Evolutionary conservation across 2,888 invertebrate genomes (phyloP).

Genomic region (Synanthedon myopaeformis): DNA sequence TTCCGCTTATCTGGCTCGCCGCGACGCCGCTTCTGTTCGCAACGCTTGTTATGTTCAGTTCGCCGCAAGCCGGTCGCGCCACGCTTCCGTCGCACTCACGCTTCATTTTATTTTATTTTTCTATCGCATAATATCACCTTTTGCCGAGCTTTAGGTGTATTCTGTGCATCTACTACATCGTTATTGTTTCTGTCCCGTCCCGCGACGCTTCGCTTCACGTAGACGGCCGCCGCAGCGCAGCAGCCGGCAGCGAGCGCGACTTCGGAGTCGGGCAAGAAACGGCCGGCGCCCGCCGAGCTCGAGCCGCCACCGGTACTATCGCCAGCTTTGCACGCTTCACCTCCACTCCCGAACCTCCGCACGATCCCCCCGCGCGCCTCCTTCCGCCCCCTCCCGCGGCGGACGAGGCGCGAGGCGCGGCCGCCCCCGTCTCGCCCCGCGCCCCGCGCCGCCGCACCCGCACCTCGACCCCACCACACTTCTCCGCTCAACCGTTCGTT

Average conservation of each 20-base stretch:
- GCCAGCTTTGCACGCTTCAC: slow-evolving; percentile 76
- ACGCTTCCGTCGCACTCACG: slow-evolving; percentile 72
- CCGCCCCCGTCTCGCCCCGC: slow-evolving; percentile 25
- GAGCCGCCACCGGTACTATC: slow-evolving; percentile 90
- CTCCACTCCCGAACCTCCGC: slow-evolving; percentile 38
- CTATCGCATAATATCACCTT: slow-evolving; percentile 68
- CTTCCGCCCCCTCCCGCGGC: slow-evolving; percentile 20
- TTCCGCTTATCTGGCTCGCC: slow-evolving; percentile 65
- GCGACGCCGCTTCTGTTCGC: slow-evolving; percentile 67
- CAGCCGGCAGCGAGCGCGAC: slow-evolving; percentile 76
- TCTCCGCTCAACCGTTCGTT: slow-evolving; percentile 55
- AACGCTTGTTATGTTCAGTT: slow-evolving; percentile 64
- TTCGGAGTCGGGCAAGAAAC: slow-evolving; percentile 93
- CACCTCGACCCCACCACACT: slow-evolving; percentile 22
- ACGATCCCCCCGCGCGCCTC: slow-evolving; percentile 32
- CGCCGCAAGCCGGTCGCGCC: slow-evolving; percentile 52
- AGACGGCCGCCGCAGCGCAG: slow-evolving; percentile 69
- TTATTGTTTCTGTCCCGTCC: slow-evolving; percentile 71
- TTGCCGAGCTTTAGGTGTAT: slow-evolving; percentile 69
- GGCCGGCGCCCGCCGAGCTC: slow-evolving; percentile 78
- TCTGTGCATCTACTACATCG: slow-evolving; percentile 71
- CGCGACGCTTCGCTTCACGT: slow-evolving; percentile 71
- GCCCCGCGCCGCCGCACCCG: slow-evolving; percentile 14
- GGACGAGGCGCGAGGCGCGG: slow-evolving; percentile 35
- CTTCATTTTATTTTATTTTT: slow-evolving; percentile 63